Conservation (phyloP, 2,113 vertebrate genomes). For the Larimichthys polyactis region DNA sequence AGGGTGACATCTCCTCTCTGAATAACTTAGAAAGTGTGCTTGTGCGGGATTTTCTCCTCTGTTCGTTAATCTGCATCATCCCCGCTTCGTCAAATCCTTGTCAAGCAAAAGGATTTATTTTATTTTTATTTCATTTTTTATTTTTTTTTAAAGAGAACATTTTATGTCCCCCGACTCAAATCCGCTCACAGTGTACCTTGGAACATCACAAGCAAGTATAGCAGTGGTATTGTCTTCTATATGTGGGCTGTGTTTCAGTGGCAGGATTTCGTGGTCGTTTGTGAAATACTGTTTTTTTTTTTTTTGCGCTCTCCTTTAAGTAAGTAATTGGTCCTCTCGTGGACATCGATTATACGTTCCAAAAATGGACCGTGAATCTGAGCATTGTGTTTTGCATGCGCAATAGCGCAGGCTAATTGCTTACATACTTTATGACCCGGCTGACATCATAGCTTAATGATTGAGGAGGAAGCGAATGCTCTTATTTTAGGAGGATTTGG, state of each 20-base stretch:
- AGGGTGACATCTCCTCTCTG: conserved; percentile 57
- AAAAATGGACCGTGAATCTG: conserved; percentile 31
- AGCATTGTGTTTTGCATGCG: conserved; percentile 55
- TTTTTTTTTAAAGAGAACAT: conserved; percentile 21
- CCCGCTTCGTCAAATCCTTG: conserved; percentile 71
- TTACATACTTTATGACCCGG: conserved; percentile 64
- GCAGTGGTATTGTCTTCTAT: conserved; percentile 53
- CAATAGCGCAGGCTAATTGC: conserved; percentile 45
- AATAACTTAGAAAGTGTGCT: conserved; percentile 78
- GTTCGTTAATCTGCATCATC: conserved; percentile 75
- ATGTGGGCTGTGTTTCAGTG: conserved; percentile 44
- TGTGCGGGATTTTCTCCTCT: conserved; percentile 69
- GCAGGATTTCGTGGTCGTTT: conserved; percentile 51
- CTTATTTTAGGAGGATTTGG: conserved; percentile 60
- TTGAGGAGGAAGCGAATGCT: conserved; percentile 55
- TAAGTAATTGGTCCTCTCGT: conserved; percentile 66
- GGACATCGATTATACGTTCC: conserved; percentile 49
- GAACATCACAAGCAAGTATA: conserved; percentile 58
- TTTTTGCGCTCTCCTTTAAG: conserved; percentile 60
- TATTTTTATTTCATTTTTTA: conserved; percentile 48
- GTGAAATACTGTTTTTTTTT: conserved; percentile 63
- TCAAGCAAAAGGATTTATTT: conserved; percentile 72
- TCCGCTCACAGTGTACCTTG: conserved; percentile 48
- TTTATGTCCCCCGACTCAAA: conserved; percentile 34
- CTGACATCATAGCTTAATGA: conserved; percentile 67